phyloP scores from a whole-genome alignment of 92 coral and sea anemone genomes.

The Epizoanthus ramosus region DNA sequence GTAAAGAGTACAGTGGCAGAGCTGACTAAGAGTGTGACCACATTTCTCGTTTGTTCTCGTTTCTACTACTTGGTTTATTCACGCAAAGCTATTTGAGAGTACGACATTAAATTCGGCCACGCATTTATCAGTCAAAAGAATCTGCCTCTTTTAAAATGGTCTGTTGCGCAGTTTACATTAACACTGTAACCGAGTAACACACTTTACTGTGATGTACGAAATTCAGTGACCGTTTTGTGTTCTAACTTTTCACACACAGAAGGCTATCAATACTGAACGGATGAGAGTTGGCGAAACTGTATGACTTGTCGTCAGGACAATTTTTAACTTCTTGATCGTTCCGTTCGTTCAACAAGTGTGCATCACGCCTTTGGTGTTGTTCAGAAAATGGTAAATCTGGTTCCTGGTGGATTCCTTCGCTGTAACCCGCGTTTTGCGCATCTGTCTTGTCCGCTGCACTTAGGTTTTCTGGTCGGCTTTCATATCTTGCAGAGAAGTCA shows the following conservation, averaged over 20 bases:
- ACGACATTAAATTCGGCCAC: too few species aligned
- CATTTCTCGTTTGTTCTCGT: too few species aligned
- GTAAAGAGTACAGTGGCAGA: too few species aligned
- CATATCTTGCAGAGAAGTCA: neutral
- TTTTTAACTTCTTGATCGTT: neutral
- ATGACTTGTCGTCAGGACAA: neutral
- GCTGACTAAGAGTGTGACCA: too few species aligned
- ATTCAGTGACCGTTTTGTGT: neutral
- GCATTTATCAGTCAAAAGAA: too few species aligned
- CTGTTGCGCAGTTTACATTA: neutral
- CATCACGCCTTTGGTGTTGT: neutral
- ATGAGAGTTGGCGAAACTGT: neutral
- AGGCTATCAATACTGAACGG: conserved; percentile 36
- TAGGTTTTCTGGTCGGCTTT: neutral
- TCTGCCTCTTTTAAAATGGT: too few species aligned
- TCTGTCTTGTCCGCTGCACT: neutral
- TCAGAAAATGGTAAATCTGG: too few species aligned
- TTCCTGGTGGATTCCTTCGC: too few species aligned
- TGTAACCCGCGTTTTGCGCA: neutral
- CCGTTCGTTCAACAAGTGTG: neutral
- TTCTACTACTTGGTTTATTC: too few species aligned
- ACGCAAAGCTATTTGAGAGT: too few species aligned
- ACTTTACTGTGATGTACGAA: too few species aligned
- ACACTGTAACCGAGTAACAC: neutral
- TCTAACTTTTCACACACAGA: neutral